These are phyloP conservation scores for Caenorhabditis auriculariae DNA, from an alignment of 2,888 invertebrate species.

Conservation along the genomic window DNA sequence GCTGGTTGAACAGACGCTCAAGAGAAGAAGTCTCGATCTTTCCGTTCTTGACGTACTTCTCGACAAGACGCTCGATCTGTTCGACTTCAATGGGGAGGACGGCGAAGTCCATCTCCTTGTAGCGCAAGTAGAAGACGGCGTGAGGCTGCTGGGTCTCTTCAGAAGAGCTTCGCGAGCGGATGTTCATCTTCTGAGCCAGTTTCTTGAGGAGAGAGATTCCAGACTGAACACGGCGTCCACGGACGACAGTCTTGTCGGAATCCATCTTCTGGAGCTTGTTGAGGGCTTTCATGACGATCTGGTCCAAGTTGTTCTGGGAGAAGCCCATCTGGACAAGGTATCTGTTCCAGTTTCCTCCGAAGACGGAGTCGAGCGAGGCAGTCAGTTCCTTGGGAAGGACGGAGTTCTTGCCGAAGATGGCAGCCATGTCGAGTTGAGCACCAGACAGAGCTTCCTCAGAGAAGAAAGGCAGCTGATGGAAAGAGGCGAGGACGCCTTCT, in stretches of 20 bases:
- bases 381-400: constrained; percentile 30
- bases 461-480: constrained; percentile 40
- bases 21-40: not conserved
- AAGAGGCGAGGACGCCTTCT: constrained; percentile 17
- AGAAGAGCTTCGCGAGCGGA: constrained; percentile 23
- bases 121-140: constrained; percentile 41
- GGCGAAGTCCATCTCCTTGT: constrained; percentile 46
- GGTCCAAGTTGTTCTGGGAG: constrained; percentile 43
- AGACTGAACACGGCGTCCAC: constrained; percentile 20
- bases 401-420: constrained; percentile 47
- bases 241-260: constrained; percentile 8
- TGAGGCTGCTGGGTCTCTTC: constrained; percentile 17
- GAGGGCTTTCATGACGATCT: constrained; percentile 28
- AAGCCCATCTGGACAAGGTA: constrained; percentile 40
- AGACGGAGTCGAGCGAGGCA: constrained; percentile 29
- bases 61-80: constrained; percentile 19
- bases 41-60: constrained; percentile 29
- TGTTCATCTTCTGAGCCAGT: constrained; percentile 42
- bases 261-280: constrained; percentile 13
- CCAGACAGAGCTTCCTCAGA: constrained; percentile 25
- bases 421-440: constrained; percentile 35
- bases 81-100: constrained; percentile 43
- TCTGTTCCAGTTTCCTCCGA: constrained; percentile 45
- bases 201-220: constrained; percentile 30
- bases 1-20: constrained; percentile 3